Conservation (phyloP, 2,113 vertebrate genomes). For the Eleginops maclovinus region DNA sequence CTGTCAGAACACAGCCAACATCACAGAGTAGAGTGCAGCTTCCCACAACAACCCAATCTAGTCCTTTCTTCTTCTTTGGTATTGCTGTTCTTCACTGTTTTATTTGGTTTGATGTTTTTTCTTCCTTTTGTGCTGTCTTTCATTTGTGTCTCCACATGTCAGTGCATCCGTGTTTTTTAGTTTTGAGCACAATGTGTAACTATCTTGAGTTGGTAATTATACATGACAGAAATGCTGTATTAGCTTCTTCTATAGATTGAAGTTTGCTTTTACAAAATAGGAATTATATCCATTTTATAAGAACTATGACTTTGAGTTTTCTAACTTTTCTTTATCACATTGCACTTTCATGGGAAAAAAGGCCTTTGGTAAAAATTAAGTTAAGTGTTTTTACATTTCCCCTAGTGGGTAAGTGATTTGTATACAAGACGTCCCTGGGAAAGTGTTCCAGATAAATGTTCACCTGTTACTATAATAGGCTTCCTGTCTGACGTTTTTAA, state of each 20-base stretch:
- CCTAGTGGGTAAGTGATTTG: slow-evolving; percentile 2
- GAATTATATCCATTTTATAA: slow-evolving; percentile 5
- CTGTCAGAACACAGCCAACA: slow-evolving; percentile 72
- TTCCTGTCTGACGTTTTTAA: not conserved
- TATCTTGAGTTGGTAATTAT: slow-evolving; percentile 5
- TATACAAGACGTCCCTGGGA: not conserved
- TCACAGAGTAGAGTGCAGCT: slow-evolving; percentile 62
- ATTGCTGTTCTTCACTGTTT: not conserved
- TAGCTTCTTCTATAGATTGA: not conserved
- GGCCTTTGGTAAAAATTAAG: not conserved
- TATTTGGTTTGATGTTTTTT: not conserved
- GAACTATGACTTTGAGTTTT: not conserved
- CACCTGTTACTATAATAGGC: not conserved
- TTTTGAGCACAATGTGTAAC: not conserved
- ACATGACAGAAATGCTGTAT: not conserved
- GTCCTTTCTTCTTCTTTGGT: slow-evolving; percentile 37
- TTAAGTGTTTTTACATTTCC: slow-evolving; percentile 35
- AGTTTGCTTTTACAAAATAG: not conserved
- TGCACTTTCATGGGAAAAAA: not conserved
- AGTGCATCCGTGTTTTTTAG: not conserved
- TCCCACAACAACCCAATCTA: slow-evolving; percentile 57
- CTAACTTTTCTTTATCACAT: slow-evolving; percentile 2
- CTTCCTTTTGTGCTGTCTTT: not conserved
- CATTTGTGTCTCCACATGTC: not conserved
- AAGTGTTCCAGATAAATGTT: not conserved